A percentile compares a stretch with the other conserved stretches of the same genome.
phyloP scores from a whole-genome alignment of 2,113 vertebrate genomes.

The Scomber colias region DNA sequence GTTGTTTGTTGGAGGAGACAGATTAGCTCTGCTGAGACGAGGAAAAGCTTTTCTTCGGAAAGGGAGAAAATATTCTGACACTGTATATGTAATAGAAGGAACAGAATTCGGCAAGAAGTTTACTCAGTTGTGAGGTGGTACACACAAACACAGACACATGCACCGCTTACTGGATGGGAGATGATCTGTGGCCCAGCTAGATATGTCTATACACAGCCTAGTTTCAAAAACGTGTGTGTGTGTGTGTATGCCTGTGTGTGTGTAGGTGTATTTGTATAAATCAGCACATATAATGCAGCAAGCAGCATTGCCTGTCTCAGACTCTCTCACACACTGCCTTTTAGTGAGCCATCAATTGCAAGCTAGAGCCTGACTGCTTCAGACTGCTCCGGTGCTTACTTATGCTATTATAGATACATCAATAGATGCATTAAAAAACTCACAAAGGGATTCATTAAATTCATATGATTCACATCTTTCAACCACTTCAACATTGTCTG shows the following conservation, averaged over 20 bases:
- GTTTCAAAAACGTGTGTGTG: slow-evolving; percentile 13
- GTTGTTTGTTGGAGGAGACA: slow-evolving; percentile 41
- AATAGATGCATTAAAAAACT: slow-evolving; percentile 61
- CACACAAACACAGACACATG: not conserved
- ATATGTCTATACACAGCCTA: slow-evolving; percentile 31
- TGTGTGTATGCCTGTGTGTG: not conserved
- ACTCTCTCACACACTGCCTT: slow-evolving; percentile 33
- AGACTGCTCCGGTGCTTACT: slow-evolving; percentile 42
- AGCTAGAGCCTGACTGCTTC: slow-evolving; percentile 28
- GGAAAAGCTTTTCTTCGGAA: slow-evolving; percentile 44
- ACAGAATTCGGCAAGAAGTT: slow-evolving; percentile 18
- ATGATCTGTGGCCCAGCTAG: slow-evolving; percentile 26
- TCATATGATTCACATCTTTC: not conserved
- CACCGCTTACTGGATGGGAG: not conserved
- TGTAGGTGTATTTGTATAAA: not conserved
- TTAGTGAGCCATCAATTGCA: slow-evolving; percentile 50
- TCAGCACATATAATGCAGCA: not conserved
- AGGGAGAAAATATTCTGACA: slow-evolving; percentile 34
- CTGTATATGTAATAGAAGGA: not conserved
- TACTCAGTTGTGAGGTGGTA: not conserved
- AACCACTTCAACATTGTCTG: slow-evolving; percentile 5
- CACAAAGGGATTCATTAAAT: slow-evolving; percentile 41
- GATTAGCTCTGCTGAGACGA: slow-evolving; percentile 45
- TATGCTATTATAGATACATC: slow-evolving; percentile 62
- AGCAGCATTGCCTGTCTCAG: not conserved